Conservation (phyloP, 2,888 invertebrate species). For the Cremastinae sp. region DNA sequence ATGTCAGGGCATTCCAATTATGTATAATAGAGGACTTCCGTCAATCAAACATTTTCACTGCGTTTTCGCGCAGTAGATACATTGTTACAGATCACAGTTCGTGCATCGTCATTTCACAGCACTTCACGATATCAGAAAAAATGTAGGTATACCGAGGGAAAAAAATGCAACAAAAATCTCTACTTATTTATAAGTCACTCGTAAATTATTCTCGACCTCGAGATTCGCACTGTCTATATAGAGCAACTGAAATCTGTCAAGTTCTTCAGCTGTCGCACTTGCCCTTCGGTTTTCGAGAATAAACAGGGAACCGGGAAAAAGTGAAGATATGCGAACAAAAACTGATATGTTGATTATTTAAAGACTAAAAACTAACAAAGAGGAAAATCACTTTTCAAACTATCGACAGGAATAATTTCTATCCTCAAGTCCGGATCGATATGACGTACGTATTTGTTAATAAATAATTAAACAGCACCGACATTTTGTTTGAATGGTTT, state of each 20-base stretch:
- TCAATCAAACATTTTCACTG: constrained; percentile 38
- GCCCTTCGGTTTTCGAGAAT: background rate
- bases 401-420: no score
- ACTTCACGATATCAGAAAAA: constrained; percentile 41
- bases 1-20: constrained; percentile 59
- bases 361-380: no score
- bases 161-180: background rate
- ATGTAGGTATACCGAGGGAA: background rate
- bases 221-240: background rate
- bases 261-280: background rate
- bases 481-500: background rate
- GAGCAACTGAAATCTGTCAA: background rate
- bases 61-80: background rate
- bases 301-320: no score
- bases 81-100: constrained; percentile 52
- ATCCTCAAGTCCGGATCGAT: no score
- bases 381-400: no score
- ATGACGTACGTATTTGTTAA: no score
- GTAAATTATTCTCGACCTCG: constrained; percentile 2
- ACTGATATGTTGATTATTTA: no score
- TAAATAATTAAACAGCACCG: background rate
- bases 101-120: constrained; percentile 45
- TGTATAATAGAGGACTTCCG: constrained; percentile 49
- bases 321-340: no score
- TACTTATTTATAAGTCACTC: background rate